Percentiles rank a stretch among this genome's conserved stretches.
phyloP scores from a whole-genome alignment of 2,888 invertebrate species.

The Chrysomela aeneicollis region DNA sequence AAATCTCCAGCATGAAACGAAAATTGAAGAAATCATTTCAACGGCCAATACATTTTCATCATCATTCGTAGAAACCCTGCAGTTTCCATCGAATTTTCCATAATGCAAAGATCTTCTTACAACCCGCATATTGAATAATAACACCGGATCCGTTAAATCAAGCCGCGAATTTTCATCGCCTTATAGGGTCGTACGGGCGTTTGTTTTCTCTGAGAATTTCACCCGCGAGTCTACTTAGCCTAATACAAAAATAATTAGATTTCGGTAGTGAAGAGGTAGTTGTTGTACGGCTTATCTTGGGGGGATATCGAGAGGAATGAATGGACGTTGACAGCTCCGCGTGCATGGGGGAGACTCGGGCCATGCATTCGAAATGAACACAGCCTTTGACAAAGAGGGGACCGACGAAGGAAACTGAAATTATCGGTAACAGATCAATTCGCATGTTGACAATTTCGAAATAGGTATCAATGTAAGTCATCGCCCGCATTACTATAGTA shows the following conservation, averaged over 20 bases:
- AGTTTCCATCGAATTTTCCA: too few relatives aligned
- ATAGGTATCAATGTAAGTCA: not conserved
- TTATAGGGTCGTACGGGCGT: slow-evolving; percentile 18
- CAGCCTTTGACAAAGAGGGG: not conserved
- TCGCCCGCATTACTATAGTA: too few relatives aligned
- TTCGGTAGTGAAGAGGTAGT: slow-evolving; percentile 35
- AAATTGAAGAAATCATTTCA: too few relatives aligned
- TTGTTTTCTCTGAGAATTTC: slow-evolving; percentile 34
- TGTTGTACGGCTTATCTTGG: slow-evolving; percentile 24
- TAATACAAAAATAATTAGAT: slow-evolving; percentile 49
- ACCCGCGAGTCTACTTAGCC: slow-evolving; percentile 44
- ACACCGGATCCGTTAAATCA: slow-evolving; percentile 29
- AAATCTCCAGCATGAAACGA: too few relatives aligned
- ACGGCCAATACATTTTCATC: too few relatives aligned
- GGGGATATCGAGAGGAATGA: slow-evolving; percentile 13
- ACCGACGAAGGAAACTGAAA: not conserved
- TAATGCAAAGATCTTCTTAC: too few relatives aligned
- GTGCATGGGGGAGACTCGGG: slow-evolving; percentile 4
- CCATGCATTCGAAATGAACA: slow-evolving; percentile 9
- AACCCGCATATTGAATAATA: too few relatives aligned
- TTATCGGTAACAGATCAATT: not conserved
- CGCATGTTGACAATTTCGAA: not conserved
- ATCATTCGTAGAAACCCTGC: too few relatives aligned
- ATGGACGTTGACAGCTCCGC: slow-evolving; percentile 13
- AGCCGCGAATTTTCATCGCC: slow-evolving; percentile 24